Conservation (phyloP, 2,113 vertebrate genomes). For the Etia nguti region DNA sequence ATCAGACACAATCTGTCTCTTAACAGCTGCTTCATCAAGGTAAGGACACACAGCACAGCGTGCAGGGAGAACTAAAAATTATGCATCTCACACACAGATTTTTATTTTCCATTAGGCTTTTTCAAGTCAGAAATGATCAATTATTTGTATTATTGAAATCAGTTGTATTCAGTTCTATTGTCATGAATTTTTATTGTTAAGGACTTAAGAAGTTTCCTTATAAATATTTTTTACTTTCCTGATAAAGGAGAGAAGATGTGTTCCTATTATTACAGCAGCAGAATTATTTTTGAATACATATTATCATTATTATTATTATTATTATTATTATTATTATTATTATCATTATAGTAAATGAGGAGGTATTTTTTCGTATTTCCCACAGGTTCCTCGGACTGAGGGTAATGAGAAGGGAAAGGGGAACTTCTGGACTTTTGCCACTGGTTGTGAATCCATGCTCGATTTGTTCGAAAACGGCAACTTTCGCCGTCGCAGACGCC, state of each 20-base stretch:
- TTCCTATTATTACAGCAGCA: not conserved
- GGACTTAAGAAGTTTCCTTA: not conserved
- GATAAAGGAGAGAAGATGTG: not conserved
- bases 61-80: not conserved
- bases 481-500: constrained; percentile 83
- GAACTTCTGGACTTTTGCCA: constrained; percentile 96
- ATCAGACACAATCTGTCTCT: constrained; percentile 97
- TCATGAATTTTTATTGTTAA: not conserved
- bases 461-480: constrained; percentile 98
- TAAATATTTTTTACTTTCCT: not conserved
- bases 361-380: not conserved
- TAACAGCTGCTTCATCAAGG: constrained; percentile 98
- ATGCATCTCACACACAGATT: not conserved
- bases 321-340: not conserved
- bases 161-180: not conserved
- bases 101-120: not conserved
- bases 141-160: not conserved
- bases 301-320: not conserved
- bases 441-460: constrained; percentile 93
- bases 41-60: constrained; percentile 27
- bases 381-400: constrained; percentile 89
- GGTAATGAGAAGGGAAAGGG: constrained; percentile 96
- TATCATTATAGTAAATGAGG: not conserved
- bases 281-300: not conserved
- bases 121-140: not conserved